These are phyloP conservation scores for Propithecus perrieri DNA, from an alignment of 2,797 vertebrate species.

Conservation along the genomic window DNA sequence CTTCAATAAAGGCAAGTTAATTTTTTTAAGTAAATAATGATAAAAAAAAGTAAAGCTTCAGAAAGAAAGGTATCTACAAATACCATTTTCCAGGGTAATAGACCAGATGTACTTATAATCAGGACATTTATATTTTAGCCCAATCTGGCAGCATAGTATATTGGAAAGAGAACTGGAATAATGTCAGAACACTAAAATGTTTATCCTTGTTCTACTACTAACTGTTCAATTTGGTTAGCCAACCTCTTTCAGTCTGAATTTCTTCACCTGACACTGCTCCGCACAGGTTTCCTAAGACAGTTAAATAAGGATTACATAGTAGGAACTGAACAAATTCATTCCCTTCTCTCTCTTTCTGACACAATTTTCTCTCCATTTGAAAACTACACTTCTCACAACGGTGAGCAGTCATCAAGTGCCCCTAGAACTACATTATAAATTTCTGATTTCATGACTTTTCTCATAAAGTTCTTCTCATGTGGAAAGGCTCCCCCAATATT, in stretches of 20 bases:
- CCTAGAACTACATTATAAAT: neutral
- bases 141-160: neutral
- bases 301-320: neutral
- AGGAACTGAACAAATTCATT: conserved; percentile 2
- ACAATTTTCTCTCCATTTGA: neutral
- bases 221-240: neutral
- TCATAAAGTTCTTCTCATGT: neutral
- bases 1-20: neutral
- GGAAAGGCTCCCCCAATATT: neutral
- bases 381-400: neutral
- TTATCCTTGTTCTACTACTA: neutral
- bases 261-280: neutral
- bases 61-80: neutral
- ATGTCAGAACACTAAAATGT: neutral
- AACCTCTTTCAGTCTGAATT: neutral
- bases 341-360: neutral
- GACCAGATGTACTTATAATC: neutral
- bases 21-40: neutral
- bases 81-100: neutral
- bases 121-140: neutral
- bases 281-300: neutral
- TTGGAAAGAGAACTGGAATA: neutral
- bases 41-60: neutral
- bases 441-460: neutral
- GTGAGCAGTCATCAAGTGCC: neutral